Conservation (phyloP, 2,797 vertebrate species). For the Mus caroli region DNA sequence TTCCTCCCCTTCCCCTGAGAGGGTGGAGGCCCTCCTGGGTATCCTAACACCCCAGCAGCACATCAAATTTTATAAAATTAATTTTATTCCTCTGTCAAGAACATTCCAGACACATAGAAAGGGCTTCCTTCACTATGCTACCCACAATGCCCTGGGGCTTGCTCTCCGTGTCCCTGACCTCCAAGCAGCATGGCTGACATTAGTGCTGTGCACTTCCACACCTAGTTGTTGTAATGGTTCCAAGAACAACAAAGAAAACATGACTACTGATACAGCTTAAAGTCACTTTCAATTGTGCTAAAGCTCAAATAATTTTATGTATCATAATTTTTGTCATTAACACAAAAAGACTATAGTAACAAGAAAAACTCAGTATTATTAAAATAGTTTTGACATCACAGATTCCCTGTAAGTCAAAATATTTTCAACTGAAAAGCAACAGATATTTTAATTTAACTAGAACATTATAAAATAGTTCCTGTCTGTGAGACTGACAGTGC, state of each 20-base stretch:
- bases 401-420: not conserved
- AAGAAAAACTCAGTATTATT: conserved; percentile 45
- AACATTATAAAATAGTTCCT: conserved; percentile 14
- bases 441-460: conserved; percentile 37
- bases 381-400: conserved; percentile 7
- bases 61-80: conserved; percentile 38
- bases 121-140: not conserved
- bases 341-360: conserved; percentile 40
- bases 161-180: not conserved
- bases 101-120: not conserved
- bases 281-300: conserved; percentile 1
- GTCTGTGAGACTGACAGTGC: conserved; percentile 33
- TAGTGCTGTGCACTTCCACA: not conserved
- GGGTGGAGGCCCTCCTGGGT: not conserved
- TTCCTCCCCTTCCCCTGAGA: not conserved
- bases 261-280: not conserved
- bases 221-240: not conserved
- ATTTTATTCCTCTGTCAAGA: conserved; percentile 62
- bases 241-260: conserved; percentile 6
- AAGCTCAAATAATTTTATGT: not conserved
- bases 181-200: not conserved
- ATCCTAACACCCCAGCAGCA: not conserved
- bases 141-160: not conserved
- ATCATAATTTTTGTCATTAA: not conserved
- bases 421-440: conserved; percentile 38